Evolutionary conservation across 35 echinoderm and acorn worm genomes (phyloP).

Genomic region (Heliocidaris erythrogramma): DNA sequence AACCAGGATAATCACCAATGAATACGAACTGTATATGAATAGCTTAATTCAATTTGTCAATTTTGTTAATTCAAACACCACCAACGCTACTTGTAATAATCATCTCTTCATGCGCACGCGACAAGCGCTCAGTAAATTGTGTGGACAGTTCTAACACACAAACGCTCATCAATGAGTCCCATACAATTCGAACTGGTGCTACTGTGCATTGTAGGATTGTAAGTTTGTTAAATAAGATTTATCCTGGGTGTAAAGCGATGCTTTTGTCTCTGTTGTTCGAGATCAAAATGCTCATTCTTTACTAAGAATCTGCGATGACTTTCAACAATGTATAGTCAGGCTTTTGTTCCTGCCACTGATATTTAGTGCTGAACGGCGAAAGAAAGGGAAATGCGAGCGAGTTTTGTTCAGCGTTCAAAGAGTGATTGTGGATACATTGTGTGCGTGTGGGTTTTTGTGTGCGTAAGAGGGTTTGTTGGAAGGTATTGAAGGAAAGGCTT

Average conservation of each 20-base stretch:
- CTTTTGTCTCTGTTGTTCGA: conserved; percentile 31
- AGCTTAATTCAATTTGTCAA: conserved; percentile 16
- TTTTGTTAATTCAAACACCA: conserved; percentile 6
- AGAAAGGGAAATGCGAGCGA: conserved; percentile 19
- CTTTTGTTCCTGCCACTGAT: conserved; percentile 31
- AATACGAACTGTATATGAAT: background rate
- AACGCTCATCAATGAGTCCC: background rate
- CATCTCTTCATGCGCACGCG: background rate
- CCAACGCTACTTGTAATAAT: background rate
- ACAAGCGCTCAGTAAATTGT: background rate
- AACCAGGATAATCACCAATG: background rate
- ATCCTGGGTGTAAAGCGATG: background rate
- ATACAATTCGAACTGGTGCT: background rate
- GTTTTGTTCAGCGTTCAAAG: conserved; percentile 30
- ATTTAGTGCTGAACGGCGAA: background rate
- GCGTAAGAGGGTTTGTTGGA: background rate
- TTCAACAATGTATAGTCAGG: conserved; percentile 8
- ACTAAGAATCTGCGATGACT: conserved; percentile 28
- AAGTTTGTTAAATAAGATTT: conserved; percentile 13
- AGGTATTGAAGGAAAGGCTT: background rate
- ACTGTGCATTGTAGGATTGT: background rate
- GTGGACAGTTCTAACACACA: background rate
- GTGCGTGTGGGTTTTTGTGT: conserved; percentile 1
- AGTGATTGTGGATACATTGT: background rate
- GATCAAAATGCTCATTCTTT: background rate